Conservation (phyloP, 2,797 vertebrate genomes). For the Anabacerthia variegaticeps region DNA sequence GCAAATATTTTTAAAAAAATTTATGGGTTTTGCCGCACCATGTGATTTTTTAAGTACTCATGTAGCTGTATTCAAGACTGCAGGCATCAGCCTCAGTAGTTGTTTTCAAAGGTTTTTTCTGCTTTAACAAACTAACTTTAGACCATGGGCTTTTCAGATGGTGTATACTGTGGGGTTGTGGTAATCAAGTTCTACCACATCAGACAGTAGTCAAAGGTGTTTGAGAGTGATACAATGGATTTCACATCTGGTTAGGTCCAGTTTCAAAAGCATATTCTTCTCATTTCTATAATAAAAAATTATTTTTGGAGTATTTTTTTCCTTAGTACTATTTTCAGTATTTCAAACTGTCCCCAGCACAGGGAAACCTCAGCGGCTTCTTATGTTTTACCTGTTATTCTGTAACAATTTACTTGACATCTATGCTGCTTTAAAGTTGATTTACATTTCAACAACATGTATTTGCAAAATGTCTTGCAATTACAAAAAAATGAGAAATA, state of each 20-base stretch:
- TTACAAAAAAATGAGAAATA: neutral
- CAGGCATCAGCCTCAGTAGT: neutral
- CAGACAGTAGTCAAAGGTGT: neutral
- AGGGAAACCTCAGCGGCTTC: neutral
- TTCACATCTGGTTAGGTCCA: neutral
- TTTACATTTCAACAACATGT: neutral
- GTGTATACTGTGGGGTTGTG: neutral
- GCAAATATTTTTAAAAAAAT: neutral
- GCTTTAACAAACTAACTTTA: neutral
- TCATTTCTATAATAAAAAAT: neutral
- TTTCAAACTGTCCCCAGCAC: neutral
- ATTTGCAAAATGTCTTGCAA: constrained; percentile 16
- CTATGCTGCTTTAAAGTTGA: neutral
- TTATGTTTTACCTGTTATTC: neutral
- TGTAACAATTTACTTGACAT: neutral
- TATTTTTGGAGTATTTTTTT: neutral
- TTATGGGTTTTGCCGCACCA: neutral
- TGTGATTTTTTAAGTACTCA: neutral
- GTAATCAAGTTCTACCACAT: neutral
- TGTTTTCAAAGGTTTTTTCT: neutral
- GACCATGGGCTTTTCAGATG: neutral
- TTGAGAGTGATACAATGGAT: neutral
- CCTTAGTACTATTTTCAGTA: neutral
- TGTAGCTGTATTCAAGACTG: neutral
- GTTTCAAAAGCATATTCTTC: neutral